Evolutionary conservation across 2,888 invertebrate species (phyloP), one percentile per base, ranked within the genome.

Genomic region (Geotrupes spiniger): DNA sequence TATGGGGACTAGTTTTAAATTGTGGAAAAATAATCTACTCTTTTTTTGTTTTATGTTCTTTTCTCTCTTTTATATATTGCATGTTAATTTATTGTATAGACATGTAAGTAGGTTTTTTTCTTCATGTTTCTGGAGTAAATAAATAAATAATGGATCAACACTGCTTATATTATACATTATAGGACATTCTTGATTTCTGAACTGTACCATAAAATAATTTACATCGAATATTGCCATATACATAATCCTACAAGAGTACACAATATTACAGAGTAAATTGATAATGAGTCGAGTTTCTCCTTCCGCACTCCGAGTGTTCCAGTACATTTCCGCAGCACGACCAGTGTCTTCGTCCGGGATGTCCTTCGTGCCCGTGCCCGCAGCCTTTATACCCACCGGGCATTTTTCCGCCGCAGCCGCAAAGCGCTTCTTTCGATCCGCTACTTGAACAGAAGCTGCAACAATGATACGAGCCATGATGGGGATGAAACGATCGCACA

Each of bases 401-500:
- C 88, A 89, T 89, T 46, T 76, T 78, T 3, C 84, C 84, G 6
- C 82, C 82, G 62, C 90, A 89, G 2, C 82, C 87, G 70, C 89
- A 89, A 31, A 71, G 73, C 0, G 80, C 81, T 58, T 80, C 81
- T 55, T 85, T 82, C 54, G 77, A 81, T 1, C 89, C 89, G 6
- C 85, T 85, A 52, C 87, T 86, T 1, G 90, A 89, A 64, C 89
- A 90, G 71, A 89, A 89, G 16, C 85, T 80, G 66, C 89, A 90
- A 64, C 89, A 90, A 70, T 89, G 89, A 75, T 78, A 89, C 58
- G 82, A 79, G 0, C 89, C 90, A 38, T 74, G 75, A 68, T 89
- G 89, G 0, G 81, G 78, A 39, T 79, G 76, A 28, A 80, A 72
- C 2, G 79, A 79, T n/a, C 84, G 78, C 1, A 83, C 85, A 16